Conservation (phyloP, 2,888 invertebrate species). For the Dicranocentrus wangi region DNA sequence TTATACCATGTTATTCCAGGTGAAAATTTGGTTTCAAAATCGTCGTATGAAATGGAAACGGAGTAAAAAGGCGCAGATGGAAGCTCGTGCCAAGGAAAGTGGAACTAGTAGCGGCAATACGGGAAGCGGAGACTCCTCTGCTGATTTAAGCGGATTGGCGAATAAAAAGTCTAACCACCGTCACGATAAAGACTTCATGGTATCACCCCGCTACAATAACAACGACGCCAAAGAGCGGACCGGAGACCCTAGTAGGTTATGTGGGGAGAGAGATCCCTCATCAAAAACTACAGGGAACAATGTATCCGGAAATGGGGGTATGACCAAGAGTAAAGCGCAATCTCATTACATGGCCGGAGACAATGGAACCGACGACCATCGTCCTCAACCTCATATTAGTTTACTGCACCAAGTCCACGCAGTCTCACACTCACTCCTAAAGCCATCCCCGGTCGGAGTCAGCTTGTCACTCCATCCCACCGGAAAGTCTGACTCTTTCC, state of each 20-base stretch:
- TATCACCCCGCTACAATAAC: slow-evolving; percentile 49
- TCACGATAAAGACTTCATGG: slow-evolving; percentile 49
- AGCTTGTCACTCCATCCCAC: slow-evolving; percentile 28
- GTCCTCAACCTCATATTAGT: slow-evolving; percentile 43
- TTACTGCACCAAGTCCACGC: slow-evolving; percentile 55
- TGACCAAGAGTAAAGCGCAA: slow-evolving; percentile 37
- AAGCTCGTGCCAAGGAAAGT: slow-evolving; percentile 78
- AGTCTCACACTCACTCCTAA: slow-evolving; percentile 41
- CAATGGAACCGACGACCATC: slow-evolving; percentile 56
- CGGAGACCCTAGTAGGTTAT: slow-evolving; percentile 31
- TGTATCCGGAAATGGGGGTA: slow-evolving; percentile 39
- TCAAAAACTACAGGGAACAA: slow-evolving; percentile 43
- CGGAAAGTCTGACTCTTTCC: slow-evolving; percentile 39
- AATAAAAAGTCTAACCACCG: slow-evolving; percentile 33
- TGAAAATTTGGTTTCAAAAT: slow-evolving; percentile 99
- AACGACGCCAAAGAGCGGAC: slow-evolving; percentile 42
- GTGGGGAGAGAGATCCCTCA: slow-evolving; percentile 32
- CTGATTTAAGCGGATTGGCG: slow-evolving; percentile 21
- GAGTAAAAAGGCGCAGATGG: slow-evolving; percentile 95
- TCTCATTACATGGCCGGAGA: slow-evolving; percentile 31
- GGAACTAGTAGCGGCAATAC: slow-evolving; percentile 63
- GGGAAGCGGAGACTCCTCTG: slow-evolving; percentile 40
- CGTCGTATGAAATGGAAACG: slow-evolving; percentile 99
- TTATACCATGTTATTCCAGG: slow-evolving; percentile 82
- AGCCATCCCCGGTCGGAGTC: slow-evolving; percentile 47